Percentiles rank a stretch among this genome's conserved stretches.
Conservation (phyloP, 2,113 vertebrate species). For the Euleptes europaea region DNA sequence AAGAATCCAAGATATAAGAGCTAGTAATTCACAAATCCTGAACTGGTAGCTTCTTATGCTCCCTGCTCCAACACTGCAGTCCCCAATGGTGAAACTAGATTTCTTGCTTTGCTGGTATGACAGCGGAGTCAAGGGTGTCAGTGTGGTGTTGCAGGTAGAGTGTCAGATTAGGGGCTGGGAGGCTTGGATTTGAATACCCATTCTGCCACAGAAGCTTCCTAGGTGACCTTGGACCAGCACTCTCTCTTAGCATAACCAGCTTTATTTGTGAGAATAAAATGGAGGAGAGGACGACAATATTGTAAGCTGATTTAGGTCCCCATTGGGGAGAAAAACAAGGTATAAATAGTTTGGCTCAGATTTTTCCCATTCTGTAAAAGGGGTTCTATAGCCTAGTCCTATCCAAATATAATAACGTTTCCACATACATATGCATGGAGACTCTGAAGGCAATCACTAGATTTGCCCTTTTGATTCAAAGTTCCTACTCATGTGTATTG, state of each 20-base stretch:
- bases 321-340: too few relatives aligned
- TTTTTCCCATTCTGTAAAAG: background rate
- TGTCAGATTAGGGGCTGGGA: too few relatives aligned
- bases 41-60: background rate
- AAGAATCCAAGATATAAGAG: conserved; percentile 4
- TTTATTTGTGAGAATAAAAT: background rate
- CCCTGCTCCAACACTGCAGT: background rate
- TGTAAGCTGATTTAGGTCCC: too few relatives aligned
- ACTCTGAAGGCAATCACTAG: background rate
- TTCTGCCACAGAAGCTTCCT: too few relatives aligned
- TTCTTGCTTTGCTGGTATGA: background rate
- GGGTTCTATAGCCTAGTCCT: background rate
- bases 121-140: too few relatives aligned
- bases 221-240: too few relatives aligned
- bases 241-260: too few relatives aligned
- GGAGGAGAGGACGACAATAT: too few relatives aligned
- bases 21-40: background rate
- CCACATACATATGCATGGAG: background rate
- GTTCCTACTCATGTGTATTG: background rate
- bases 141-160: too few relatives aligned
- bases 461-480: background rate
- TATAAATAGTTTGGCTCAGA: too few relatives aligned
- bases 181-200: too few relatives aligned
- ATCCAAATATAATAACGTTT: background rate
- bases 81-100: background rate